Base-by-base conservation (phyloP, 2,888 invertebrate species). In the Archips crataeganus region DNA sequence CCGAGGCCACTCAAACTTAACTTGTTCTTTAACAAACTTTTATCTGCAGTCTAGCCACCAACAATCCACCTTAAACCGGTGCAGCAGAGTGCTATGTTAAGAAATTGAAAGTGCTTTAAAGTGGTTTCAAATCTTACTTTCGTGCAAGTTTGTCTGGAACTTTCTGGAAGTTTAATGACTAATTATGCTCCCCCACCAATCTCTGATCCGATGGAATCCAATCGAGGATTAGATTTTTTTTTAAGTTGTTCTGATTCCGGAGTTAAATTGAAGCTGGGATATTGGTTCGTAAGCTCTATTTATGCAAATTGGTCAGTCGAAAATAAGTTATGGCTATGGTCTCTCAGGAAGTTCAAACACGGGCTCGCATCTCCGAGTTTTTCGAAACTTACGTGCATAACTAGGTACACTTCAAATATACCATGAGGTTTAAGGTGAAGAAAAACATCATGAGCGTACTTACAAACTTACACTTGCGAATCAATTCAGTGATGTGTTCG, bases 131-230 rank as follows among this genome's bases (percentile, higher is more conserved):
- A 69, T 74, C 76, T 76, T 76, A 76, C 73, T 77, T 74, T 76
- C 66, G 74, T 68, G 62, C 61, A 71, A 75, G 74, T 79, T 79
- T 77, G 70, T 66, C 75, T 65, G 77, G 71, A 78, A 77, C 71
- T 78, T 73, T 75, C 77, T 75, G 79, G 78, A 81, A 84, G 82
- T 84, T 84, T 80, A 81, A 84, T 83, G 81, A 83, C 80, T 84
- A 84, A 84, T 84, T 83, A 84, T 74, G 45, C 68, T 61, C 62
- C 66, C 70, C 59, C 57, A 2, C 62, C 73, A 66, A 66, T 70
- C 74, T 75, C 69, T 75, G 76, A 71, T 71, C 73, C 62, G 68
- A 57, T 59, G 64, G 78, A 82, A 80, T 78, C 79, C 78, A 75
- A 78, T 71, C 57, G 76, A 69, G 75, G 75, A 76, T 75, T 76